These are phyloP conservation scores for Chironomus striatipennis DNA, from an alignment of 1,140 invertebrate genomes.

Conservation along the genomic window DNA sequence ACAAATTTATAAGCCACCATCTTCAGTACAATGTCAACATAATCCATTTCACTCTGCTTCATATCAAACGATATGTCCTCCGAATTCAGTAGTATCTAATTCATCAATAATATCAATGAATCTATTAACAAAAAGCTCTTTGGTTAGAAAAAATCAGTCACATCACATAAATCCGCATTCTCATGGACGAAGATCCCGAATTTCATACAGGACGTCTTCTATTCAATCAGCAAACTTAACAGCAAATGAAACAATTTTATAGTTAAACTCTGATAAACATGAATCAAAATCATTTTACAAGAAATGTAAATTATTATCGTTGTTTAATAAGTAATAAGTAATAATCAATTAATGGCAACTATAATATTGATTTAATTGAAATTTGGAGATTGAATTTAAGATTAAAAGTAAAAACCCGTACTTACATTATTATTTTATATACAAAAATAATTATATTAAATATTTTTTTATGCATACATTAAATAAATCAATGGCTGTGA, in stretches of 20 bases:
- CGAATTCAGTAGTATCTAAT: constrained; percentile 32
- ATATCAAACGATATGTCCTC: constrained; percentile 36
- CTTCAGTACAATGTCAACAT: constrained; percentile 24
- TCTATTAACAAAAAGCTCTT: constrained; percentile 26
- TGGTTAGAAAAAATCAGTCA: constrained; percentile 15
- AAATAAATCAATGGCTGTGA: too few species aligned
- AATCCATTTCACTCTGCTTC: constrained; percentile 32
- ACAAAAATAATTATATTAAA: too few species aligned
- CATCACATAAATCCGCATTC: background rate
- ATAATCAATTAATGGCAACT: too few species aligned
- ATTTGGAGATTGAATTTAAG: too few species aligned
- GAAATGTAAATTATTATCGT: too few species aligned
- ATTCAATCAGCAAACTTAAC: constrained; percentile 23
- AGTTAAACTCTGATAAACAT: too few species aligned
- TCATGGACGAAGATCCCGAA: background rate
- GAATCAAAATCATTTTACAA: too few species aligned
- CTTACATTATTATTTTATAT: too few species aligned
- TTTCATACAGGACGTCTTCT: constrained; percentile 23
- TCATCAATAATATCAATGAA: constrained; percentile 36
- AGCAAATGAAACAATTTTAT: constrained; percentile 29
- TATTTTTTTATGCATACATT: too few species aligned
- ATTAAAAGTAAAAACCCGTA: too few species aligned
- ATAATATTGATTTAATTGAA: too few species aligned
- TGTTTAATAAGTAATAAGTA: too few species aligned
- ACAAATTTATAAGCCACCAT: constrained; percentile 20